Conservation (phyloP, 2,113 vertebrate genomes). For the Turnix velox region DNA sequence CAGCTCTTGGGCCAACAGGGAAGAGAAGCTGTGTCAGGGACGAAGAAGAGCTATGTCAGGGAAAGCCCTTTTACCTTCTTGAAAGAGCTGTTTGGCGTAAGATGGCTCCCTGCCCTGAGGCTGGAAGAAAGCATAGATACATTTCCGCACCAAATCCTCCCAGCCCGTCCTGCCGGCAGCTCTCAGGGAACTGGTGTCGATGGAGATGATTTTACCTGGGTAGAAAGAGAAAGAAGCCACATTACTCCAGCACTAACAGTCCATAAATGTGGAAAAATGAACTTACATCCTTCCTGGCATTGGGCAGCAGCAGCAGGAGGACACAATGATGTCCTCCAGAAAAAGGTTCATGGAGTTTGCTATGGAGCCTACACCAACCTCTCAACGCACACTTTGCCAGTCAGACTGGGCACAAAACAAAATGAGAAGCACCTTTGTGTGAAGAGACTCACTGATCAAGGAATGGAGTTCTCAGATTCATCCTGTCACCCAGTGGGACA, state of each 20-base stretch:
- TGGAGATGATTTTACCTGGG: conserved; percentile 97
- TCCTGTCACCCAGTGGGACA: not conserved
- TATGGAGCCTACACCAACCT: not conserved
- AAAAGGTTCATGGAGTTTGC: not conserved
- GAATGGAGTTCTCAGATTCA: not conserved
- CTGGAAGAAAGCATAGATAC: conserved; percentile 98
- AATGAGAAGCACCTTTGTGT: not conserved
- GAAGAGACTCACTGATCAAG: fast-evolving
- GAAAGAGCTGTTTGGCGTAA: conserved; percentile 93
- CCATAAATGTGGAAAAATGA: not conserved
- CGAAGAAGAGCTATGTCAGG: not conserved
- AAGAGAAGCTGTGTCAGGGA: not conserved
- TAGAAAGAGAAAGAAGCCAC: not conserved
- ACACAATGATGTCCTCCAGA: not conserved
- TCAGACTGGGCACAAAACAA: fast-evolving
- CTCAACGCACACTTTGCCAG: no score
- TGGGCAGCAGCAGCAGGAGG: not conserved
- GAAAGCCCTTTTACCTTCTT: conserved; percentile 89
- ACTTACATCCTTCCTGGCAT: fast-evolving
- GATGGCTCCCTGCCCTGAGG: conserved; percentile 92
- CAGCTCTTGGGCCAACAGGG: not conserved
- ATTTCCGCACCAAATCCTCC: conserved; percentile 95
- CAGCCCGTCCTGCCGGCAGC: conserved; percentile 90
- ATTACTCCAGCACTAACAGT: not conserved
- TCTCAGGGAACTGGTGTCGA: conserved; percentile 91